Evolutionary conservation across 2,888 invertebrate genomes (phyloP).

Genomic region (Ischnura elegans): DNA sequence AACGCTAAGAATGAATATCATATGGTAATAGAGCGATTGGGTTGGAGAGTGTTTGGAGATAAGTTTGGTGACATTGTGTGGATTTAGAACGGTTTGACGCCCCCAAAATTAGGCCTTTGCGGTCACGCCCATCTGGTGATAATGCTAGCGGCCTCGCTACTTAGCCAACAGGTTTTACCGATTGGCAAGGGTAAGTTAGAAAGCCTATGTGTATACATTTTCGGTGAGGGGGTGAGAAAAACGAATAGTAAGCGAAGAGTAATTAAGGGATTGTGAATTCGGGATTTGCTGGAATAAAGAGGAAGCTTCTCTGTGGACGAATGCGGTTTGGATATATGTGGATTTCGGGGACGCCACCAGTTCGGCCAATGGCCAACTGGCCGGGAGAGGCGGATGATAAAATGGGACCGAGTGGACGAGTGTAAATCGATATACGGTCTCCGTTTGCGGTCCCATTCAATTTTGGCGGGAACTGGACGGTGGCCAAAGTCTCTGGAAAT

Average conservation of each 20-base stretch:
- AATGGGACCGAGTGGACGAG: not conserved
- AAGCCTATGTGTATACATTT: not conserved
- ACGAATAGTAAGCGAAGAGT: not conserved
- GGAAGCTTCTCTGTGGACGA: not conserved
- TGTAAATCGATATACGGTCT: not conserved
- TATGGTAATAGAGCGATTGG: too few species aligned
- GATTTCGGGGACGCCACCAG: not conserved
- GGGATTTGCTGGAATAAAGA: not conserved
- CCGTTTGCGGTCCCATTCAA: conserved; percentile 25
- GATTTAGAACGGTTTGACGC: not conserved
- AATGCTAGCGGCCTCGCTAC: not conserved
- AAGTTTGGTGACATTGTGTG: not conserved
- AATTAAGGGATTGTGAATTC: not conserved
- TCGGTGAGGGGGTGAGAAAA: not conserved
- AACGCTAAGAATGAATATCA: not conserved
- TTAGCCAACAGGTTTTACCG: not conserved
- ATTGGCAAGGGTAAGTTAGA: not conserved
- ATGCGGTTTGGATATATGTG: not conserved
- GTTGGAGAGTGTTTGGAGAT: too few species aligned
- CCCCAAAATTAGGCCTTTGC: not conserved
- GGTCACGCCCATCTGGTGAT: not conserved
- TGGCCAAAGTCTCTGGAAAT: not conserved
- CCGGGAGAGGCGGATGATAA: not conserved
- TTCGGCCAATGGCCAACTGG: not conserved
- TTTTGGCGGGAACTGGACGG: not conserved